A percentile compares a stretch with the other conserved stretches of the same genome.
Conservation (phyloP, 2,888 invertebrate genomes). For the Pandemis cinnamomeana region DNA sequence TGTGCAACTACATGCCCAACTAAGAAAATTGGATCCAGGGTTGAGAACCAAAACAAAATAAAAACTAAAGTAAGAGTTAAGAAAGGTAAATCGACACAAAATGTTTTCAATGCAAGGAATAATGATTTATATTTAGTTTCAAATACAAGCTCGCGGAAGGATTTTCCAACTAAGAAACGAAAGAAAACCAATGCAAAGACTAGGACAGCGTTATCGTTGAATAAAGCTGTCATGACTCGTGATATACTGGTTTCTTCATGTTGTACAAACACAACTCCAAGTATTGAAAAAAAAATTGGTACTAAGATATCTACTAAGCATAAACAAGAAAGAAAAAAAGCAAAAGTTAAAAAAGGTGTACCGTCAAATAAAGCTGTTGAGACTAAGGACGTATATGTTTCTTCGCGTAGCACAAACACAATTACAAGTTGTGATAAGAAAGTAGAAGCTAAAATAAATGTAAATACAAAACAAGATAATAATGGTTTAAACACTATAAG, state of each 20-base stretch:
- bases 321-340: not conserved
- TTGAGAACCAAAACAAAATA: not conserved
- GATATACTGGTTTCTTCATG: not conserved
- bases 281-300: not conserved
- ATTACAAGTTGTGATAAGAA: not conserved
- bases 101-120: not conserved
- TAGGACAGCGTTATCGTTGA: not conserved
- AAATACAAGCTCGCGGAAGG: not conserved
- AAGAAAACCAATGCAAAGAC: not conserved
- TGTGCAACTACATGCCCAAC: not conserved
- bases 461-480: not conserved
- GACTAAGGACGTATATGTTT: not conserved
- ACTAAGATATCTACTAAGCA: not conserved
- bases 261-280: slow-evolving; percentile 1
- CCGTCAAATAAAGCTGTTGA: not conserved
- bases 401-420: not conserved
- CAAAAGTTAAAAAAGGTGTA: not conserved
- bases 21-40: not conserved
- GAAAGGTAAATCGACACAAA: not conserved
- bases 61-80: not conserved
- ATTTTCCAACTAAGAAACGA: not conserved
- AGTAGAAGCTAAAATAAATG: not conserved
- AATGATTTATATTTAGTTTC: not conserved
- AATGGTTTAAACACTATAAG: not conserved
- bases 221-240: slow-evolving; percentile 1